phyloP scores from a whole-genome alignment of 2,113 vertebrate species.

The Hydrolagus affinis region DNA sequence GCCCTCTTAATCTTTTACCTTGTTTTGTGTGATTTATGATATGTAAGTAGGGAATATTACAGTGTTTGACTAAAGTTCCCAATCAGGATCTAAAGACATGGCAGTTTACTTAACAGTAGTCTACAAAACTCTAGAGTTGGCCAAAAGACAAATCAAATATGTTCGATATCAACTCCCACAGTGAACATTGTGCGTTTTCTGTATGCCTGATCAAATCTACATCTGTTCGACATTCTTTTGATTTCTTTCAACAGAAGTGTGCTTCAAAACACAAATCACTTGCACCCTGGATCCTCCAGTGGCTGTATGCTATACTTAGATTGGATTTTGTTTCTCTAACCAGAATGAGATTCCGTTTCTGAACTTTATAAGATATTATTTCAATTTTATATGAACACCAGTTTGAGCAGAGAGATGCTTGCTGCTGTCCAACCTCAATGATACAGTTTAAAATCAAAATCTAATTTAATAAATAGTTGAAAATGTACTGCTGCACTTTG shows the following conservation, averaged over 20 bases:
- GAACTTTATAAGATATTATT: background rate
- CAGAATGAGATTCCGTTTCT: background rate
- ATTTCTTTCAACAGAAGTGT: constrained; percentile 3
- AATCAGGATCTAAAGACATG: background rate
- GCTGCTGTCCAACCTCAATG: background rate
- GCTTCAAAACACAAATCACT: constrained; percentile 26
- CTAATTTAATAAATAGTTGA: background rate
- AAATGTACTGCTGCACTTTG: background rate
- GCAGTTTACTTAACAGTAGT: background rate
- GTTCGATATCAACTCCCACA: constrained; percentile 34
- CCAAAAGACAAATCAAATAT: constrained; percentile 24
- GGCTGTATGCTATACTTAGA: background rate
- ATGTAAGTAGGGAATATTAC: background rate
- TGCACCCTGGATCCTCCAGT: background rate
- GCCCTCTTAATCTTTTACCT: background rate
- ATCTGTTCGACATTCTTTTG: constrained; percentile 39
- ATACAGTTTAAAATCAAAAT: background rate
- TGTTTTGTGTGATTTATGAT: background rate
- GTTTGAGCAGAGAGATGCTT: background rate
- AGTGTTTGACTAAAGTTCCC: background rate
- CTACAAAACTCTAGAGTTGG: background rate
- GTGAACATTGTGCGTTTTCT: constrained; percentile 25
- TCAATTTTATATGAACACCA: background rate
- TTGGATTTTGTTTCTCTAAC: constrained; percentile 2
- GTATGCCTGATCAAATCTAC: constrained; percentile 32